Percentiles rank a stretch among this genome's conserved stretches.
Conservation (phyloP, 2,113 vertebrate genomes). For the Phylloscopus whistleri region DNA sequence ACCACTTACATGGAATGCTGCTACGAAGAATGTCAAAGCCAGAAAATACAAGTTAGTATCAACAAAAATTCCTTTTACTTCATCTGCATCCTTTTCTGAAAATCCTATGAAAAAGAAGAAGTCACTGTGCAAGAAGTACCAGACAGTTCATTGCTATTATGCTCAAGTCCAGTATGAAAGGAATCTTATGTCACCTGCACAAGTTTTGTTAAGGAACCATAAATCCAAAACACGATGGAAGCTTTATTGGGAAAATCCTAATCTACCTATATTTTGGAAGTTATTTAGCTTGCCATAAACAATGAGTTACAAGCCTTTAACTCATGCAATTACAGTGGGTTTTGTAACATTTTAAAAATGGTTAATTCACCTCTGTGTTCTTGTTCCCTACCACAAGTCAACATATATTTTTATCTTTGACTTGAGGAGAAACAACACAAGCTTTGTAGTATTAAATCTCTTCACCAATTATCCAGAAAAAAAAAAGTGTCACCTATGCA, state of each 20-base stretch:
- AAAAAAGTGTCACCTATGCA: not conserved
- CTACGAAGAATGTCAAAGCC: constrained; percentile 94
- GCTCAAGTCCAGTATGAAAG: not conserved
- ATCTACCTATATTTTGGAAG: not conserved
- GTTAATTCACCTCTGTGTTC: not conserved
- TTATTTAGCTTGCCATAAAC: not conserved
- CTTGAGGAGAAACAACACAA: not conserved
- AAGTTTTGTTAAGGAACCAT: not conserved
- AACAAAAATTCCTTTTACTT: constrained; percentile 98
- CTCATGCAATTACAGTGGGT: not conserved
- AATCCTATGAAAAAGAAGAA: constrained; percentile 78
- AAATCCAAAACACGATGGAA: not conserved
- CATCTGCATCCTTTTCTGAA: constrained; percentile 96
- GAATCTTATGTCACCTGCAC: not conserved
- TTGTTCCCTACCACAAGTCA: not conserved
- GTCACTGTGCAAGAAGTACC: not conserved
- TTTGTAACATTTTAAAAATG: not conserved
- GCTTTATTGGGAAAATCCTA: not conserved
- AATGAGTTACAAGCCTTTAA: not conserved
- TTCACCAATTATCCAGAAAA: not conserved
- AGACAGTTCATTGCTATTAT: not conserved
- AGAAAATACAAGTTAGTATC: constrained; percentile 97
- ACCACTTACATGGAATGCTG: constrained; percentile 91
- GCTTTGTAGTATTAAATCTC: not conserved
- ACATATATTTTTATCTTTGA: not conserved